Evolutionary conservation across 1,140 invertebrate genomes (phyloP), one percentile per base, ranked within the genome.

Genomic region (Bathynomus jamesi): DNA sequence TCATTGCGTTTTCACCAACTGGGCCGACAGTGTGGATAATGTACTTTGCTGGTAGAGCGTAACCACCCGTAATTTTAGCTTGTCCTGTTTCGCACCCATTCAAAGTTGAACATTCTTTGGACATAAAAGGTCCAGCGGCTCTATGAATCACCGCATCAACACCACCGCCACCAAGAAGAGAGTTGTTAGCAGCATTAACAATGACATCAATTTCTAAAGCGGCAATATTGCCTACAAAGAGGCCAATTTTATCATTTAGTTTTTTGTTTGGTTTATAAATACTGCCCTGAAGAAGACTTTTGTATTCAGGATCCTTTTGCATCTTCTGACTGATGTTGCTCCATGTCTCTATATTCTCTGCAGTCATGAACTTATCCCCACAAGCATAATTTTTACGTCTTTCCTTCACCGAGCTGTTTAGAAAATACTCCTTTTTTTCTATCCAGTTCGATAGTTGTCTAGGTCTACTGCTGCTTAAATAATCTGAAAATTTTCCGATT

Each of bases 101-200:
- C 10, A 93, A 81, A 3, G 85, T 85, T 61, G 80, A 78, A 79
- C 93, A 95, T 83, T 96, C 93, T 76, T 85, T 82, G 80, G 86
- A 83, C 21, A 93, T 81, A 61, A 83, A 78, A 25, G 81, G 78
- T 29, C 91, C 91, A 68, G 92, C 92, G 17, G 87, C 89, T 78
- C 85, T 82, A 79, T 94, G 92, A 80, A 96, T 95, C 10, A 91
- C 90, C 70, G 90, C 91, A 83, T 95, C 93, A 29, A 95, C 91
- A 84, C 94, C 94, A 31, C 92, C 92, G 29, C 94, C 93, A 53
- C 91, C 92, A 24, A 87, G 80, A 29, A 97, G 83, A 13, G 81
- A 81, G 5, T 85, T 86, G 83, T 97, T 96, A 1, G 94, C 94
- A 64, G 94, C 94, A 87, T 96, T 97, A 0, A 94, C 92, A 79